Conservation (phyloP, 2,113 vertebrate genomes). For the Danio rerio region GRCz12tu NC_133188.1:29137001-29137500, state of each 20-base stretch:
- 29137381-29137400: constrained; percentile 84
- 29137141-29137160: constrained; percentile 75
- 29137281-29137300: constrained; percentile 88
- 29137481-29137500: not conserved
- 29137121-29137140: constrained; percentile 56
- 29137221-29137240: constrained; percentile 79
- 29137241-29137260: constrained; percentile 81
- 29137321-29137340: constrained; percentile 90
- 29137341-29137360: constrained; percentile 88
- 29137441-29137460: constrained; percentile 2
- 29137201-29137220: constrained; percentile 75
- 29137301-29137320: constrained; percentile 88
- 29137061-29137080: constrained; percentile 66
- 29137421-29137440: constrained; percentile 76
- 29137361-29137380: constrained; percentile 84
- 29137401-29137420: constrained; percentile 79
- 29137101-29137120: constrained; percentile 59
- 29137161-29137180: constrained; percentile 76
- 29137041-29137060: constrained; percentile 45
- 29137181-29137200: constrained; percentile 75
- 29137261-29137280: constrained; percentile 78
- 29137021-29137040: constrained; percentile 48
- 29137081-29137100: constrained; percentile 66
- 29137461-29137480: constrained; percentile 15
- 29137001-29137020: constrained; percentile 53